Percentiles rank a stretch among this genome's conserved stretches.
phyloP scores from a whole-genome alignment of 30 jellyfish, hydroid and myxozoan genomes.

The Chrysaora quinquecirrha region DNA sequence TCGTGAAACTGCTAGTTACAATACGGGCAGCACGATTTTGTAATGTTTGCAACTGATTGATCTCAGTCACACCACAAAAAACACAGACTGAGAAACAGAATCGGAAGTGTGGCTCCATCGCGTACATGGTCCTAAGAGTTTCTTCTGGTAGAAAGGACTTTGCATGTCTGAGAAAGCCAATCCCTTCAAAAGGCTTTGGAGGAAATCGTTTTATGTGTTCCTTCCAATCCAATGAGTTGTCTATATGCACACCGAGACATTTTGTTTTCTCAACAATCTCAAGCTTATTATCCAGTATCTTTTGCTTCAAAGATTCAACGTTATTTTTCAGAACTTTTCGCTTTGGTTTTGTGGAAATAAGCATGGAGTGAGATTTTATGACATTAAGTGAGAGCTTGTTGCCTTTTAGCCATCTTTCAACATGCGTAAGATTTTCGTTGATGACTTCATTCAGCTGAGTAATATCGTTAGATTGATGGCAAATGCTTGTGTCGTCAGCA shows the following conservation, averaged over 20 bases:
- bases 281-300: slow-evolving; percentile 20
- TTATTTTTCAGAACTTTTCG: background rate
- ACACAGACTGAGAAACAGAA: slow-evolving; percentile 8
- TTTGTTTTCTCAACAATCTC: slow-evolving; percentile 18
- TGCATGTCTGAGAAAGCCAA: too few species aligned
- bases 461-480: background rate
- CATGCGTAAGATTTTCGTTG: slow-evolving; percentile 9
- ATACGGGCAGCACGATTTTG: too few species aligned
- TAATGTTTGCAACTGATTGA: background rate
- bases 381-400: too few species aligned
- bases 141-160: background rate
- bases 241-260: slow-evolving; percentile 14
- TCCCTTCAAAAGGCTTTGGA: slow-evolving; percentile 4
- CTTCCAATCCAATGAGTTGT: slow-evolving; percentile 13
- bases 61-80: background rate
- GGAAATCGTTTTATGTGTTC: slow-evolving; percentile 17
- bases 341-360: slow-evolving; percentile 21
- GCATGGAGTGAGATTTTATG: slow-evolving; percentile 24
- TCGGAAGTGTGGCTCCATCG: slow-evolving; percentile 23
- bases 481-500: slow-evolving; percentile 36
- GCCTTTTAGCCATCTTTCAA: slow-evolving; percentile 38
- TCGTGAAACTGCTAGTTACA: too few species aligned
- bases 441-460: slow-evolving; percentile 35
- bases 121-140: slow-evolving; percentile 5
- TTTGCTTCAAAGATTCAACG: background rate